Evolutionary conservation across 2,797 vertebrate species (phyloP).

Genomic region (Salarias fasciatus): DNA sequence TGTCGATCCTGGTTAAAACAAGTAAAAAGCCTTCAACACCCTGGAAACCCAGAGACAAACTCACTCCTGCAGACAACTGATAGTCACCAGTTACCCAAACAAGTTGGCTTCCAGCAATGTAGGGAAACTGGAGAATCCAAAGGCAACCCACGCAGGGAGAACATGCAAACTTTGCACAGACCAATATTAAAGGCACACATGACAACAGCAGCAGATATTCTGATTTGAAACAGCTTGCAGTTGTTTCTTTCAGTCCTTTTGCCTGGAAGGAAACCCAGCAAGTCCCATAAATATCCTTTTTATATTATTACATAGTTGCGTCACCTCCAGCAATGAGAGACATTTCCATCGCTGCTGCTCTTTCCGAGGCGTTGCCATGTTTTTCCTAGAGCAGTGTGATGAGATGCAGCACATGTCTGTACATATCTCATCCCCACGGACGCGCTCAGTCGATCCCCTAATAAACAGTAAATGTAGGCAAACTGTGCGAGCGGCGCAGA

Average conservation of each 20-base stretch:
- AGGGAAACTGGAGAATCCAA: too few species aligned
- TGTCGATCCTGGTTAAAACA: too few species aligned
- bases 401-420: not conserved
- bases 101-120: too few species aligned
- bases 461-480: conserved; percentile 6
- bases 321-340: not conserved
- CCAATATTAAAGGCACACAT: too few species aligned
- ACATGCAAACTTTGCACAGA: too few species aligned
- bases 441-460: conserved; percentile 1
- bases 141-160: too few species aligned
- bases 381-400: not conserved
- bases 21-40: too few species aligned
- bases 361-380: not conserved
- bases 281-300: not conserved
- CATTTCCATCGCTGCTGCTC: too few species aligned
- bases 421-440: not conserved
- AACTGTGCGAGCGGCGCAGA: conserved; percentile 2
- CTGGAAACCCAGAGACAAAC: too few species aligned
- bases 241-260: not conserved
- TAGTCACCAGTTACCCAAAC: too few species aligned
- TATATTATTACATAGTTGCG: not conserved
- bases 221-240: too few species aligned
- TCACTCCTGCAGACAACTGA: too few species aligned
- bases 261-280: not conserved
- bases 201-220: not conserved